Conservation (phyloP, 2,888 invertebrate genomes). For the Pterostichus madidus region DNA sequence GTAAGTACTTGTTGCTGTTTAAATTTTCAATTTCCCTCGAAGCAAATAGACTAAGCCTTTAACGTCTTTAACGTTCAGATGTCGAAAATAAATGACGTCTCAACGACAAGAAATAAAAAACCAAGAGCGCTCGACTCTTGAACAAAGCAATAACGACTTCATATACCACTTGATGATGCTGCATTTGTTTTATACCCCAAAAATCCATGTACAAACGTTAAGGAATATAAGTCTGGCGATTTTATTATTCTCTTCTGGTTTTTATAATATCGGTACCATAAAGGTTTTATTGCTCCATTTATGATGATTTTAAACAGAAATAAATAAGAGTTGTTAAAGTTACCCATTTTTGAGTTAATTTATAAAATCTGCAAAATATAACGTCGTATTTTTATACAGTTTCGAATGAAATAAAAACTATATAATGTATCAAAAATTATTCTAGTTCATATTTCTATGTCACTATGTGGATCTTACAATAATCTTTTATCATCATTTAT, state of each 20-base stretch:
- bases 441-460: slow-evolving; percentile 16
- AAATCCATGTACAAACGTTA: slow-evolving; percentile 9
- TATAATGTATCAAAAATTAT: not conserved
- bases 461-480: slow-evolving; percentile 17
- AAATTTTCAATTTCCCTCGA: slow-evolving; percentile 21
- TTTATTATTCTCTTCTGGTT: slow-evolving; percentile 17
- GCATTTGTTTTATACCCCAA: slow-evolving; percentile 41
- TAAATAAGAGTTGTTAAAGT: too few relatives aligned
- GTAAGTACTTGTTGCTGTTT: slow-evolving; percentile 41
- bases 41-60: slow-evolving; percentile 28
- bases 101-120: slow-evolving; percentile 38
- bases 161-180: slow-evolving; percentile 41
- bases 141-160: slow-evolving; percentile 50
- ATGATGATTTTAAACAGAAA: not conserved
- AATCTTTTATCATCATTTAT: slow-evolving; percentile 41
- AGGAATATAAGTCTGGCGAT: not conserved
- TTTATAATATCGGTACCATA: slow-evolving; percentile 24
- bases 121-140: not conserved
- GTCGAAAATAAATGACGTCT: slow-evolving; percentile 54
- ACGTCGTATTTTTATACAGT: too few relatives aligned
- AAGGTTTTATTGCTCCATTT: slow-evolving; percentile 17
- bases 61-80: slow-evolving; percentile 13
- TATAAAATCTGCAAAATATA: too few relatives aligned
- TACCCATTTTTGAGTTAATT: too few relatives aligned
- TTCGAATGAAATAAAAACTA: too few relatives aligned